Conservation (phyloP, 1,140 invertebrate genomes). For the Physella acuta region DNA sequence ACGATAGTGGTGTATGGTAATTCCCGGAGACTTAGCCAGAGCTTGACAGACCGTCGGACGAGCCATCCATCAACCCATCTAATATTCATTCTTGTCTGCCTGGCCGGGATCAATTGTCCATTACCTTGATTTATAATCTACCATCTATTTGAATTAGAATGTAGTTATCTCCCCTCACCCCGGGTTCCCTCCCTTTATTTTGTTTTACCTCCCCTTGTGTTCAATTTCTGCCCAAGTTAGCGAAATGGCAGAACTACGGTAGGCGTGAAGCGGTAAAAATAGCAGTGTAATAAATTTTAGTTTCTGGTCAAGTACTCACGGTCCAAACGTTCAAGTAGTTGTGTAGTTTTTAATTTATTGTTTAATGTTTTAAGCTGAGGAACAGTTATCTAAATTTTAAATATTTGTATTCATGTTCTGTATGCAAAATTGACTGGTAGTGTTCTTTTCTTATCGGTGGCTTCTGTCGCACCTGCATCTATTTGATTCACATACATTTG, state of each 20-base stretch:
- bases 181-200: neutral
- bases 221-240: neutral
- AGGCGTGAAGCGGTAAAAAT: neutral
- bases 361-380: too few relatives aligned
- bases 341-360: too few relatives aligned
- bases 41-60: constrained; percentile 14
- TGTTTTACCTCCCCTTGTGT: too few relatives aligned
- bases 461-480: too few relatives aligned
- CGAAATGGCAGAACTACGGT: neutral
- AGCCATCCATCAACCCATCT: constrained; percentile 25
- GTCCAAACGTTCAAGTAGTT: too few relatives aligned
- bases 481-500: too few relatives aligned
- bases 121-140: constrained; percentile 27
- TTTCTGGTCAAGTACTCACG: too few relatives aligned
- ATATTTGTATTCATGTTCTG: too few relatives aligned
- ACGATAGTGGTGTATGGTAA: constrained; percentile 18
- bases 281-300: neutral
- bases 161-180: constrained; percentile 10
- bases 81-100: constrained; percentile 28
- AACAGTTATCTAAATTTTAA: too few relatives aligned
- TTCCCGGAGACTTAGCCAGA: constrained; percentile 2
- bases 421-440: too few relatives aligned
- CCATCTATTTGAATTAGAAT: constrained; percentile 24
- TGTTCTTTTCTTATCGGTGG: too few relatives aligned
- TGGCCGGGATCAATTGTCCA: constrained; percentile 24